Evolutionary conservation across 2,113 vertebrate genomes (phyloP), one percentile per base, ranked within the genome.

Genomic region (Neodontobutis hainanensis): DNA sequence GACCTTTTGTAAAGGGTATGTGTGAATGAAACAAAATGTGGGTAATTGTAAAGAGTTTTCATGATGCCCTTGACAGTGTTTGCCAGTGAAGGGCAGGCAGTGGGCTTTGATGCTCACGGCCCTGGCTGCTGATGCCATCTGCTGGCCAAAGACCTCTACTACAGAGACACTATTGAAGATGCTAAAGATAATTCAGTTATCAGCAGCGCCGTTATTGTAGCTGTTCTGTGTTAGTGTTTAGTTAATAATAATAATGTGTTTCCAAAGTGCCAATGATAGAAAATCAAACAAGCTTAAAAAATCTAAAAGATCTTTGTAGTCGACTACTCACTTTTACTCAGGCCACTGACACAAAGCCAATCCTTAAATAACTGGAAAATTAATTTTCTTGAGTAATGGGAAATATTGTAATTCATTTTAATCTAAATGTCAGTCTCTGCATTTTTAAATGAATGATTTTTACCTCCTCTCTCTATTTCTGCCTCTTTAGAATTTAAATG

Each of bases 41-140:
- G 19, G 1, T 27, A 27, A 27, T 27, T 27, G 19, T 27, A 27
- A 27, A 27, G 19, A 27, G 19, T 27, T 27, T 27, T 27, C 3
- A 27, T 27, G 19, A 27, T 27, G 19, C 19, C 19, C 19, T 27
- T 27, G 19, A 27, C 19, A 27, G 19, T 27, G 19, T 27, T 27
- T 27, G 19, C 19, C 19, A 27, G 19, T 27, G 19, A 27, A 27
- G 19, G 19, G 19, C 19, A 27, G 1, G 53, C 58, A 40, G 42
- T 73, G 57, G 63, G 48, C 61, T 53, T 47, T 55, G 50, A 35
- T 8, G 42, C 63, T 16, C 45, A 38, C 81, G 82, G 68, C 62
- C 68, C 74, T 82, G 82, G 76, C 85, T 80, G 72, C 77, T 91
- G 69, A 79, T 77, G 85, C 89, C 90, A 92, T 91, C 92, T 93